phyloP scores from a whole-genome alignment of 1,140 invertebrate genomes.

The Camponotus vicinus region DNA sequence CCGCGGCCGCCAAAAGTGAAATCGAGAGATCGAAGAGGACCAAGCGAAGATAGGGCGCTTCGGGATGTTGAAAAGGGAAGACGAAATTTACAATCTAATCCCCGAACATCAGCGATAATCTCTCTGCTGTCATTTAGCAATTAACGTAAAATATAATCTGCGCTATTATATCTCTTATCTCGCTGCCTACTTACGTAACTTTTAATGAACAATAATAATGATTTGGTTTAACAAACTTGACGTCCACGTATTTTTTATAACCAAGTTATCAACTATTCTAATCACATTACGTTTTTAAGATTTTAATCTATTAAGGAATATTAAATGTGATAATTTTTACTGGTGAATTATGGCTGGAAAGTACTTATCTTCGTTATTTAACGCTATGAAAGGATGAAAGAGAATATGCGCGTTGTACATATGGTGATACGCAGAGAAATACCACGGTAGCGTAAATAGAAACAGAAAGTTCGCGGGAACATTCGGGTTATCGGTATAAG shows the following conservation, averaged over 20 bases:
- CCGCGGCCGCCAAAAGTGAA: constrained; percentile 82
- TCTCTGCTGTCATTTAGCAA: constrained; percentile 4
- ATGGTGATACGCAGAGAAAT: background rate
- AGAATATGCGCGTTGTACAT: background rate
- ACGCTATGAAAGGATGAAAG: background rate
- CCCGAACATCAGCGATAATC: background rate
- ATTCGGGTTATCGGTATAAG: constrained; percentile 37
- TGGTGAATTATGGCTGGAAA: background rate
- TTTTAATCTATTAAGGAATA: background rate
- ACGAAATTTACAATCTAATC: background rate
- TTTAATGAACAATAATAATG: background rate
- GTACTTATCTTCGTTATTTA: background rate
- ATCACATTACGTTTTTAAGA: background rate
- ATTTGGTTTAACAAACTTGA: background rate
- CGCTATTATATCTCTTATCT: background rate
- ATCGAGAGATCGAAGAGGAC: constrained; percentile 79
- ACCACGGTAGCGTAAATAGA: background rate
- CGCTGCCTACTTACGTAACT: background rate
- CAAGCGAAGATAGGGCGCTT: constrained; percentile 51
- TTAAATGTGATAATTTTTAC: background rate
- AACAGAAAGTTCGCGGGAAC: background rate
- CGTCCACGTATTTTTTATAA: background rate
- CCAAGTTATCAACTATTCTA: background rate
- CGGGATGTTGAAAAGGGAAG: constrained; percentile 42
- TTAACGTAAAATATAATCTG: background rate